These are phyloP conservation scores for Natator depressus DNA, from an alignment of 2,113 vertebrate species.

Conservation along the genomic window DNA sequence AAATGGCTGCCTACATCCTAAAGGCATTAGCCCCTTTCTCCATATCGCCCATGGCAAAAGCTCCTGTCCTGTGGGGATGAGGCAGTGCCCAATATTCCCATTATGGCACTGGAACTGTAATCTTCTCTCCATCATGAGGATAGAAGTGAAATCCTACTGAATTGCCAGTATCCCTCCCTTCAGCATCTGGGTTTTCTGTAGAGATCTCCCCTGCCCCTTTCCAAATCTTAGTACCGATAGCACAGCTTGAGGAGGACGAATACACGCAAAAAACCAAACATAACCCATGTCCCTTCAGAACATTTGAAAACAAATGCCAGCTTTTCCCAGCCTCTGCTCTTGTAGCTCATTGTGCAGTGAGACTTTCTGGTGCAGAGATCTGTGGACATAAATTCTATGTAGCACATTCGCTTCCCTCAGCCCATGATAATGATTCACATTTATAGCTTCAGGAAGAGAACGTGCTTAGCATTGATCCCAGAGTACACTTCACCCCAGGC, in stretches of 20 bases:
- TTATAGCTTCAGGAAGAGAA: not conserved
- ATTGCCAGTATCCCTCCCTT: not conserved
- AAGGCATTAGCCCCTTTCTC: not conserved
- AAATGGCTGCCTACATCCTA: not conserved
- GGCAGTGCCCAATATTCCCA: not conserved
- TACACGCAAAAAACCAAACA: not conserved
- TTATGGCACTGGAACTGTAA: not conserved
- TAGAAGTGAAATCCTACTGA: not conserved
- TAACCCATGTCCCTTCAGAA: not conserved
- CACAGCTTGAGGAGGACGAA: not conserved
- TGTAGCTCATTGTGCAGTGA: accelerated
- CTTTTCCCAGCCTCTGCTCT: not conserved
- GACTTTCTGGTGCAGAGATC: not conserved
- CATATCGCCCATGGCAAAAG: not conserved
- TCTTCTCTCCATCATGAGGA: accelerated
- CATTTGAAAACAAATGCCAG: not conserved
- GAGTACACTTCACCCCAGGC: not conserved
- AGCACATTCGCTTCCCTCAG: not conserved
- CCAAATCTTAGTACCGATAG: not conserved
- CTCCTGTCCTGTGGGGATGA: not conserved
- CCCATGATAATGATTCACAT: not conserved
- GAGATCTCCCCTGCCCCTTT: not conserved
- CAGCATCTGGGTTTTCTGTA: not conserved
- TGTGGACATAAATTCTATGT: not conserved
- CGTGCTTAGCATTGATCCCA: not conserved